Base-by-base conservation (phyloP, 2,888 invertebrate genomes). In the Leucophenga montana region DNA sequence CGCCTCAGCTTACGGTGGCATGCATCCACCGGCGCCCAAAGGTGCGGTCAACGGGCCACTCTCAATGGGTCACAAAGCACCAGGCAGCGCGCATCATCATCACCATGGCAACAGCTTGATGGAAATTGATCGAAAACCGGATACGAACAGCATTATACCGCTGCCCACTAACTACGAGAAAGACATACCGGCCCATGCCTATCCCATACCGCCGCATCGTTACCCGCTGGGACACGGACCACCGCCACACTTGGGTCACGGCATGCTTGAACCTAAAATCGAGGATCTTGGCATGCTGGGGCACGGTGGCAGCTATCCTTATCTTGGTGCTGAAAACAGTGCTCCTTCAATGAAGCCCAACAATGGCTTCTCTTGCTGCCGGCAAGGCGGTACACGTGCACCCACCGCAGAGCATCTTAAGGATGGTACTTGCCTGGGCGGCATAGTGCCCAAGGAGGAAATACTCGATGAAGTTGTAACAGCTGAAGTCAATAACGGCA, bases 341-440 rank as follows among this genome's bases (percentile, higher is more conserved):
- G 89, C 90, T 65, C 90, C 93, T 67, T 91, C 90, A 75, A 59
- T 31, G 31, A 16, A 14, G 0, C 33, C 78, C 4, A 92, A 91
- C 81, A 89, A 91, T 59, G 94, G 94, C 9, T 93, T 93, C 71
- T 92, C 94, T 77, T 94, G 94, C 80, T 94, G 94, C 85, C 91
- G 94, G 46, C 92, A 93, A 86, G 94, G 94, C 27, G 93, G 94
- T 3, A 93, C 92, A 1, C 92, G 92, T 73, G 92, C 93, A 73
- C 94, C 94, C 22, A 93, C 93, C 5, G 91, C 92, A 1, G 94
- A 94, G 85, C 94, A 94, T 84, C 87, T 94, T 48, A 91, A 93
- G 79, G 94, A 94, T 67, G 94, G 94, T 31, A 93, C 92, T 61
- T 94, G 94, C 83, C 91, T 92, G 71, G 94, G 93, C 8, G 93